A percentile compares a stretch with the other conserved stretches of the same genome.
Evolutionary conservation across 2,797 vertebrate species (phyloP).

Genomic region (Corythornis leucogaster): DNA sequence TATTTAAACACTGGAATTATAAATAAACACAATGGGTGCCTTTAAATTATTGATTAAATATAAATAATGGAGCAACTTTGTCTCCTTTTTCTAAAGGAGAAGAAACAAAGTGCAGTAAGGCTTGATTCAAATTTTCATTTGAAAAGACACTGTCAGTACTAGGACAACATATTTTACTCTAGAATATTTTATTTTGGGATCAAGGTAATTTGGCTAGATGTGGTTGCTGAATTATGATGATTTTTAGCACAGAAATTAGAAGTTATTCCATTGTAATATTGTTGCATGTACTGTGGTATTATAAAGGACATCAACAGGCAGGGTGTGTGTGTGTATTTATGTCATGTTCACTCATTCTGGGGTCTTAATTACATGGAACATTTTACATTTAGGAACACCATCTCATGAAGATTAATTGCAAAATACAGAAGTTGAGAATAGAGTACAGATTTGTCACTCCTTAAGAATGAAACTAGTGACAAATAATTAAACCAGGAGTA

Average conservation of each 20-base stretch:
- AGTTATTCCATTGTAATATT: not conserved
- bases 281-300: not conserved
- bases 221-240: not conserved
- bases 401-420: conserved; percentile 10
- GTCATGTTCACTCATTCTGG: not conserved
- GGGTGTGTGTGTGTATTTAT: not conserved
- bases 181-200: not conserved
- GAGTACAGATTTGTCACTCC: not conserved
- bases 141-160: not conserved
- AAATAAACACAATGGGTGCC: not conserved
- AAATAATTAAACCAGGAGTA: not conserved
- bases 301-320: not conserved
- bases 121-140: not conserved
- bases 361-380: not conserved
- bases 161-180: not conserved
- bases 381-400: not conserved
- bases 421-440: not conserved
- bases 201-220: not conserved
- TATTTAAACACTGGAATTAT: conserved; percentile 43
- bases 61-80: conserved; percentile 38
- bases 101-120: not conserved
- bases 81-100: not conserved
- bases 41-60: conserved; percentile 48
- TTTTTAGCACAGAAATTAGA: not conserved
- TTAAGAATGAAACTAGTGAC: not conserved